phyloP scores from a whole-genome alignment of 2,113 vertebrate genomes.

The Upupa epops region DNA sequence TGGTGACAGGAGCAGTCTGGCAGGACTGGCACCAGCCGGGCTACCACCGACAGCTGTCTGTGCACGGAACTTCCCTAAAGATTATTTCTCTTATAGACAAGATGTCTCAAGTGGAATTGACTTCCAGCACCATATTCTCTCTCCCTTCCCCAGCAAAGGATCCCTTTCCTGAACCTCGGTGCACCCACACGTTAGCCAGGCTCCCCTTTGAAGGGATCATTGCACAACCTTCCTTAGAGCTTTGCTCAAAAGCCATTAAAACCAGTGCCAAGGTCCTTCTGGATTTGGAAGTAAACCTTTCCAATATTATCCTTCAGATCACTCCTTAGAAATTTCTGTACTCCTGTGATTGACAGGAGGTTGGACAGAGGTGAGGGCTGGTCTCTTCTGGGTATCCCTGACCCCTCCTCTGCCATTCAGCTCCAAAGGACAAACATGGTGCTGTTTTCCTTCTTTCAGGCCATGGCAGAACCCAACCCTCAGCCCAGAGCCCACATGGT shows the following conservation, averaged over 20 bases:
- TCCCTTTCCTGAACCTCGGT: not conserved
- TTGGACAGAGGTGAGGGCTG: too few species aligned
- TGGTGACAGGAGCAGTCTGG: not conserved
- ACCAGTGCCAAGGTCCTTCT: not conserved
- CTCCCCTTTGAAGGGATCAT: not conserved
- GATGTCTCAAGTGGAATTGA: not conserved
- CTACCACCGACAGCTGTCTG: not conserved
- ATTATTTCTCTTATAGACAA: not conserved
- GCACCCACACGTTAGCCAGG: not conserved
- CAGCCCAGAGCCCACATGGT: too few species aligned
- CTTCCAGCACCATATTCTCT: not conserved
- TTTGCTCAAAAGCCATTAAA: not conserved
- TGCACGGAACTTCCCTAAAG: not conserved
- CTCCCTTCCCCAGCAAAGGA: not conserved
- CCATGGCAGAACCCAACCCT: too few species aligned
- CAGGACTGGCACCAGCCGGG: not conserved
- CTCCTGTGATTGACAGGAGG: not conserved
- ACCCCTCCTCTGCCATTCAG: too few species aligned
- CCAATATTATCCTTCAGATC: not conserved
- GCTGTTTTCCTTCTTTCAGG: too few species aligned
- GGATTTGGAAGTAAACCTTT: not conserved
- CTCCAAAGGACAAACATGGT: too few species aligned
- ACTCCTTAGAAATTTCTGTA: not conserved
- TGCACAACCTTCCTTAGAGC: not conserved
- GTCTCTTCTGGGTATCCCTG: too few species aligned